Evolutionary conservation across 2,797 vertebrate species (phyloP).

Genomic region (Synanceia verrucosa): DNA sequence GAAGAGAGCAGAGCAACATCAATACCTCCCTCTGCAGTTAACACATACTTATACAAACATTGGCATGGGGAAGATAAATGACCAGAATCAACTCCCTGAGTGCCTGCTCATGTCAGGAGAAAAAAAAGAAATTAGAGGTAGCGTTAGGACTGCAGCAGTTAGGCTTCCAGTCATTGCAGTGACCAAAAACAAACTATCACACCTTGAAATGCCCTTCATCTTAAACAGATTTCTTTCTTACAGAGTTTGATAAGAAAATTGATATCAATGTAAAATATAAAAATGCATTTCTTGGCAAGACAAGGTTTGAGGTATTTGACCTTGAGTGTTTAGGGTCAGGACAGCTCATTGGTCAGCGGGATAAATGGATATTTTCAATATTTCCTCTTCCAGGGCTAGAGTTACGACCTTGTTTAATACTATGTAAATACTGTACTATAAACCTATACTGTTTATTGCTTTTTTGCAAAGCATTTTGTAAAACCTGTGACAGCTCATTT

Average conservation of each 20-base stretch:
- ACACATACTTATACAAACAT: conserved; percentile 52
- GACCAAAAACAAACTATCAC: background rate
- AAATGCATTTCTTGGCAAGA: too few relatives aligned
- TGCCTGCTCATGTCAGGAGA: conserved; percentile 9
- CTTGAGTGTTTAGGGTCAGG: background rate
- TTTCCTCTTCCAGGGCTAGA: background rate
- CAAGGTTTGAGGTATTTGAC: background rate
- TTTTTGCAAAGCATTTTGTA: background rate
- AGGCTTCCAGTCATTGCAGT: background rate
- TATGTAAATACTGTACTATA: background rate
- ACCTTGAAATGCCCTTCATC: background rate
- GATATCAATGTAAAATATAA: too few relatives aligned
- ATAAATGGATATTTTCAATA: background rate
- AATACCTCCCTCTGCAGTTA: conserved; percentile 63
- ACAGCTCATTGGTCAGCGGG: too few relatives aligned
- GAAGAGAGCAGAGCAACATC: conserved; percentile 46
- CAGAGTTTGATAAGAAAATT: background rate
- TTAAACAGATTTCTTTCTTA: too few relatives aligned
- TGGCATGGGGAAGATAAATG: conserved; percentile 66
- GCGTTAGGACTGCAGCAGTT: conserved; percentile 17
- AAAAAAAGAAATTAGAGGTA: background rate
- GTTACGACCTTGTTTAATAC: background rate
- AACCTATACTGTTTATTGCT: background rate
- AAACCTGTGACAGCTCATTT: background rate
- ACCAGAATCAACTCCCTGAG: conserved; percentile 39